Evolutionary conservation across 2,888 invertebrate genomes (phyloP).

Genomic region (Autographa pulchrina): DNA sequence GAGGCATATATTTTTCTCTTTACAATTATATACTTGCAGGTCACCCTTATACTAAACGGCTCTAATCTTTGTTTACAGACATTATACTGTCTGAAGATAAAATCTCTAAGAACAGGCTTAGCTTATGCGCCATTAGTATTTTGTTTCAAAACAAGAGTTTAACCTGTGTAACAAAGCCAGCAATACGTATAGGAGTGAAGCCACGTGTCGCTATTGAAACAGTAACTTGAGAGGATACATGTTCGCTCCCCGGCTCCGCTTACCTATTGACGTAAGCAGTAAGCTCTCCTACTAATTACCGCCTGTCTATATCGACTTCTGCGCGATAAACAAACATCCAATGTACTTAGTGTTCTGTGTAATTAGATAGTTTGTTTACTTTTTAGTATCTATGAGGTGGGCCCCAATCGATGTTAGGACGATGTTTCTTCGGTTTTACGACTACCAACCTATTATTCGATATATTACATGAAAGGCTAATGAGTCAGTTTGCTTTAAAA

Average conservation of each 20-base stretch:
- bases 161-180: conserved; percentile 5
- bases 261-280: conserved; percentile 44
- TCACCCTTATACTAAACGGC: neutral
- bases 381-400: conserved; percentile 19
- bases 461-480: neutral
- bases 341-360: conserved; percentile 34
- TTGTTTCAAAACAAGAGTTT: conserved; percentile 2
- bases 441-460: neutral
- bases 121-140: neutral
- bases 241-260: conserved; percentile 29
- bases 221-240: conserved; percentile 26
- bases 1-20: neutral
- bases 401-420: neutral
- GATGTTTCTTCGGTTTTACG: neutral
- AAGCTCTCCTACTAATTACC: conserved; percentile 48
- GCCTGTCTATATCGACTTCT: conserved; percentile 41
- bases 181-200: conserved; percentile 1
- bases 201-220: conserved; percentile 36
- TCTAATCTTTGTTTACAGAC: neutral
- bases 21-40: neutral
- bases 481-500: neutral
- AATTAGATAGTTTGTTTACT: conserved; percentile 46
- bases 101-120: conserved; percentile 1
- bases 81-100: neutral
- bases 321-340: conserved; percentile 34